phyloP scores from a whole-genome alignment of 2,113 vertebrate species.

The Syngnathoides biaculeatus region DNA sequence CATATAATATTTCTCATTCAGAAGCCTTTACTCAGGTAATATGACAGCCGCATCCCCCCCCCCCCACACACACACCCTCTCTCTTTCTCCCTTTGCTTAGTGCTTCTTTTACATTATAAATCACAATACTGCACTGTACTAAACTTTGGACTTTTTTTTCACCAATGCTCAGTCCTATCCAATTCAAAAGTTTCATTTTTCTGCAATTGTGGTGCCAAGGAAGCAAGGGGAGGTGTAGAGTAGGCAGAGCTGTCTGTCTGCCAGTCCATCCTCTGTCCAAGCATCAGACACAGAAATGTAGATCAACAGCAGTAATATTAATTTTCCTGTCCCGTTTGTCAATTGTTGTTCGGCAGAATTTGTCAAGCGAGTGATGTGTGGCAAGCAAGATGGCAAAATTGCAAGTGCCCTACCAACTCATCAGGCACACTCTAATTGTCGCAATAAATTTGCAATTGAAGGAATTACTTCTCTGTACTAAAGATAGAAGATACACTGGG shows the following conservation, averaged over 20 bases:
- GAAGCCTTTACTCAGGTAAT: slow-evolving; percentile 38
- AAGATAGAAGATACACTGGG: not conserved
- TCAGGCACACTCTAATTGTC: not conserved
- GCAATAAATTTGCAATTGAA: not conserved
- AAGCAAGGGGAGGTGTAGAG: too few species aligned
- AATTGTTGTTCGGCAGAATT: not conserved
- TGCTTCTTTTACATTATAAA: too few species aligned
- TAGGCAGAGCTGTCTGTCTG: too few species aligned
- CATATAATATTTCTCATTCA: slow-evolving; percentile 16
- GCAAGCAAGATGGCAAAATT: not conserved
- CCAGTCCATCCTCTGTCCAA: not conserved
- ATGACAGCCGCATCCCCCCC: too few species aligned
- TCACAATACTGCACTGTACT: not conserved
- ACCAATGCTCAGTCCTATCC: not conserved
- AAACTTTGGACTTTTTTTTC: not conserved
- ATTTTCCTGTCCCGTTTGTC: not conserved
- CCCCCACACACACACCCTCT: not conserved
- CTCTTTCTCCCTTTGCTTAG: not conserved
- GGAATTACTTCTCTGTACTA: not conserved
- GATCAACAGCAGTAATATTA: not conserved
- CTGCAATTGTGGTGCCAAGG: too few species aligned
- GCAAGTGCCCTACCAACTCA: not conserved
- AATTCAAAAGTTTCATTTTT: too few species aligned
- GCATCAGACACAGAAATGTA: not conserved
- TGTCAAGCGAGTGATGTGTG: not conserved